Base-by-base conservation (phyloP, 2,797 vertebrate species). In the Synanceia verrucosa region DNA sequence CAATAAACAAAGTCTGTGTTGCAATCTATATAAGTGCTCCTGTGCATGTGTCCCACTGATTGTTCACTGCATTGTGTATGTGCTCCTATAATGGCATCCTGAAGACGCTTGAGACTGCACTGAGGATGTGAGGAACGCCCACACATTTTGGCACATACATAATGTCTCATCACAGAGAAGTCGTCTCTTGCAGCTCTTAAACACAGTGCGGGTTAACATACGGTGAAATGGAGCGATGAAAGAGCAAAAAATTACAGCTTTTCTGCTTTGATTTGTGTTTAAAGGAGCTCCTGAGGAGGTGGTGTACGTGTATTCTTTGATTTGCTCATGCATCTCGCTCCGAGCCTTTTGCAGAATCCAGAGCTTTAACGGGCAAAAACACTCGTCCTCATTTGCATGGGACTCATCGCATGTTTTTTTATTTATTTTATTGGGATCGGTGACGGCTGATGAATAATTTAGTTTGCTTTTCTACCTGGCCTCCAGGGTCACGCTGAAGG, bases 391-490 rank as follows among this genome's bases (percentile, higher is more conserved):
- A 89, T 92, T 88, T 92, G 78, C 83, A 87, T 89, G 74, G 50
- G 75, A 78, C 77, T 88, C 87, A 88, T 93, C 70, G 50, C 67
- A 63, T 80, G 87, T 90, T 90, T 85, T 80, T 91, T 87, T 63
- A 26, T 52, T 70, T 82, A 19, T 76, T 70, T 86, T 73, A 86
- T 86, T 86, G 77, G 84, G 90, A 93, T 94, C 89, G 86, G 93
- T 92, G 91, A 81, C 66, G 65, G 75, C 69, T 73, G 52, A 86
- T 93, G 76, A 92, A 94, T 93, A 88, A 91, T 94, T 93, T 83
- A 93, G 69, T 83, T 61, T 47, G 77, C 82, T 88, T 79, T 88
- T 85, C 82, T 76, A 70, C 83, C 72, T 88, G 56, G 24, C 81
- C 85, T 86, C 72, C 70, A 83, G 89, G 88, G 90, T 94, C 90